Percentiles rank a stretch among this genome's conserved stretches.
Conservation (phyloP, 2,113 vertebrate genomes). For the Actenoides hombroni region DNA sequence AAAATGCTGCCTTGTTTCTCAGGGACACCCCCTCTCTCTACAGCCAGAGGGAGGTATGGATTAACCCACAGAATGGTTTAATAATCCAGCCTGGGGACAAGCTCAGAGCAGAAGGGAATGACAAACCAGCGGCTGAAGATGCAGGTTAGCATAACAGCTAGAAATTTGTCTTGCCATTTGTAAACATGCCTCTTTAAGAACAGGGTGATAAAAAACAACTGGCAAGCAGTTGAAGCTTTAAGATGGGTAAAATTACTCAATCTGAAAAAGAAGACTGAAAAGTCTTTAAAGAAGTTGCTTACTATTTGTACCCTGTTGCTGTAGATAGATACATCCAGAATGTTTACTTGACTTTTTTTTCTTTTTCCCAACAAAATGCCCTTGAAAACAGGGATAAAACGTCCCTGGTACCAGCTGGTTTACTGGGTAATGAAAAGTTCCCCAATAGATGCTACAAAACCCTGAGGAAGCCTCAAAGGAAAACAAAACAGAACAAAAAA, state of each 20-base stretch:
- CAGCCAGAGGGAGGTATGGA: not conserved
- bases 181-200: not conserved
- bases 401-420: not conserved
- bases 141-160: not conserved
- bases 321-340: not conserved
- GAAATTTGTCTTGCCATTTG: not conserved
- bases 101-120: not conserved
- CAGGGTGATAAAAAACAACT: not conserved
- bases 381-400: not conserved
- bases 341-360: not conserved
- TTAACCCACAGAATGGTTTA: not conserved
- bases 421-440: not conserved
- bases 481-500: not conserved
- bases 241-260: not conserved
- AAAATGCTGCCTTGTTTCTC: not conserved
- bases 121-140: not conserved
- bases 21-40: not conserved
- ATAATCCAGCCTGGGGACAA: not conserved
- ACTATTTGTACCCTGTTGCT: not conserved
- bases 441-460: not conserved
- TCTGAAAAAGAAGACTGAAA: not conserved
- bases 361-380: not conserved
- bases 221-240: not conserved
- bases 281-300: not conserved
- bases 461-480: not conserved